phyloP scores from a whole-genome alignment of 2,113 vertebrate genomes.

The Actenoides lindsayi region DNA sequence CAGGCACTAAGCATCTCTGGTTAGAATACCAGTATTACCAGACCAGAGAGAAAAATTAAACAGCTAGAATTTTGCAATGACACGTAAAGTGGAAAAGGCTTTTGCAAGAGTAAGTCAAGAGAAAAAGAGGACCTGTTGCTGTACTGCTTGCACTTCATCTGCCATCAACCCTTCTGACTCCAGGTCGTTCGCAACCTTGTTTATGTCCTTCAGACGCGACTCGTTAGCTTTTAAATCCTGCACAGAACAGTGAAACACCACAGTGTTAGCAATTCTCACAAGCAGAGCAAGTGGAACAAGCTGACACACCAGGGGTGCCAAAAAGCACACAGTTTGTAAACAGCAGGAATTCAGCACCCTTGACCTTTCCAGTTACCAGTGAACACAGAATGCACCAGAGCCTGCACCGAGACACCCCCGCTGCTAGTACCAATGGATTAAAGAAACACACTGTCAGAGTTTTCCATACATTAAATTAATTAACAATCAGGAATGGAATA shows the following conservation, averaged over 20 bases:
- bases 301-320: neutral
- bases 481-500: neutral
- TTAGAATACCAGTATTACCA: neutral
- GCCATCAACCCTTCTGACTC: slow-evolving; percentile 97
- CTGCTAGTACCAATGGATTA: neutral
- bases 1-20: neutral
- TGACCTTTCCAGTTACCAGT: neutral
- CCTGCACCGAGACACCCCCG: neutral
- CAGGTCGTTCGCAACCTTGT: slow-evolving; percentile 94
- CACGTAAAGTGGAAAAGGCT: neutral
- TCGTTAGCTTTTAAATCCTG: slow-evolving; percentile 98
- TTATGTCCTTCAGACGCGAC: slow-evolving; percentile 96
- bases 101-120: neutral
- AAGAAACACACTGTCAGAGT: accelerated
- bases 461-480: neutral
- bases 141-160: slow-evolving; percentile 91
- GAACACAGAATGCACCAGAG: accelerated
- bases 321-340: neutral
- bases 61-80: neutral
- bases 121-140: slow-evolving; percentile 82
- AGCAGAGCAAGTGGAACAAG: neutral
- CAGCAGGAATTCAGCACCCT: neutral
- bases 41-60: neutral
- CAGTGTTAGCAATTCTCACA: neutral
- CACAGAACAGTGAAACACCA: neutral